Base-by-base conservation (phyloP, 2,888 invertebrate genomes). In the Pheosia gnoma region DNA sequence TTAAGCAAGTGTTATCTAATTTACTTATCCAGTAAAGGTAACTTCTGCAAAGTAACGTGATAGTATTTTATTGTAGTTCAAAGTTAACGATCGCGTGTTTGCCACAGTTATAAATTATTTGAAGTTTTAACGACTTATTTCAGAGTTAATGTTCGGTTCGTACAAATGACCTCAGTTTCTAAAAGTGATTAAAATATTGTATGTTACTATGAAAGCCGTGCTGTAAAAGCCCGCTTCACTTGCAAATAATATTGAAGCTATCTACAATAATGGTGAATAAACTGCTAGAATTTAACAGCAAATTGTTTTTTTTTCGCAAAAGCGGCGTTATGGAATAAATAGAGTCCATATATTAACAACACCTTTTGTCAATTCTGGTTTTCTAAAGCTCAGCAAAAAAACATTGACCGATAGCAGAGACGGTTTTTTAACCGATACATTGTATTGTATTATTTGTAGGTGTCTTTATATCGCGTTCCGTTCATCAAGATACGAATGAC, bases 401-500 rank as follows among this genome's bases (percentile, higher is more conserved):
- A 2, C 25, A 25, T 25, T 25, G 47, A 47, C 47, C 47, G 47
- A 9, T 25, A 51, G 2, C 25, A 25, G 25, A 25, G 25, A 25
- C 25, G 25, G 13, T 51, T 25, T 53, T 38, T 55, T n/a, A 36
- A 39, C 37, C 5, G 52, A 3, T 4, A 41, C 5, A 36, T n/a
- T n/a, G n/a, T n/a, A n/a, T n/a, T n/a, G 25, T 57, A 36, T 36
- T 10, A 45, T 57, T 36, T 45, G 60, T 60, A 63, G 58, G 43
- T 36, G 56, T 9, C 36, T 45, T 39, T n/a, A 52, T 45, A 75
- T 79, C 78, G 79, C 70, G 80, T 66, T 74, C 63, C 74, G 69
- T 66, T 71, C 68, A 86, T 86, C 84, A 79, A 83, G 78, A 78
- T 81, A 76, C 60, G 77, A 77, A 80, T 80, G 84, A 82, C 83